These are phyloP conservation scores for Bembecia ichneumoniformis DNA, from an alignment of 2,888 invertebrate genomes.

Conservation along the genomic window DNA sequence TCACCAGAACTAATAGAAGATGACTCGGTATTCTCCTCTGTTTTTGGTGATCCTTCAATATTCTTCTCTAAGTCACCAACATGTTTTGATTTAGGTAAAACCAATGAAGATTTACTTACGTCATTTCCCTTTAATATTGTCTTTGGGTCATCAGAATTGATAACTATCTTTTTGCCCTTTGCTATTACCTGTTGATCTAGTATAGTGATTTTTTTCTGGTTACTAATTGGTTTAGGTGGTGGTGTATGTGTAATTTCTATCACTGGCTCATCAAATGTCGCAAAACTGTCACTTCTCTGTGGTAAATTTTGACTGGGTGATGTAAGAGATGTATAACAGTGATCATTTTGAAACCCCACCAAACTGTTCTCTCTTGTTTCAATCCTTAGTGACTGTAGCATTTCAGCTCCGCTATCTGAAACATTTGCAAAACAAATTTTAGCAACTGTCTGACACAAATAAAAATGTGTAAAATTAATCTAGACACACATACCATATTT, in stretches of 20 bases:
- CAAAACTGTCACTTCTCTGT: conserved; percentile 38
- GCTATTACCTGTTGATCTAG: conserved; percentile 63
- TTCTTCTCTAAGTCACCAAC: conserved; percentile 30
- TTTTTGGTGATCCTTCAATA: conserved; percentile 38
- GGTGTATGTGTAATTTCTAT: conserved; percentile 59
- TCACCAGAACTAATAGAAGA: conserved; percentile 65
- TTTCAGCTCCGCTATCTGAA: conserved; percentile 65
- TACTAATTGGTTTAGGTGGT: conserved; percentile 55
- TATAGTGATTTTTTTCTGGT: conserved; percentile 62
- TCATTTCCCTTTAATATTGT: conserved; percentile 55
- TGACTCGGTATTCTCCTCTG: conserved; percentile 66
- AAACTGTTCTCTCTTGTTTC: conserved; percentile 68
- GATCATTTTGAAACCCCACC: conserved; percentile 81
- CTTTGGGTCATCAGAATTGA: conserved; percentile 49
- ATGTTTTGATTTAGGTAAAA: conserved; percentile 39
- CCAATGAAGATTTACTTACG: conserved; percentile 44
- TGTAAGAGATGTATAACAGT: conserved; percentile 83
- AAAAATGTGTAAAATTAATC: neutral
- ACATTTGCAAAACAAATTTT: conserved; percentile 6
- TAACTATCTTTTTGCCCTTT: conserved; percentile 60
- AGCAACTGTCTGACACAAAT: neutral
- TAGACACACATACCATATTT: conserved; percentile 49
- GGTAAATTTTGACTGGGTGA: conserved; percentile 72
- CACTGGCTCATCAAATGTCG: conserved; percentile 52
- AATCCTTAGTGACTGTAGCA: conserved; percentile 62